Percentiles rank a stretch among this genome's conserved stretches.
phyloP scores from a whole-genome alignment of 2,113 vertebrate species.

The Coptodon rendalli region DNA sequence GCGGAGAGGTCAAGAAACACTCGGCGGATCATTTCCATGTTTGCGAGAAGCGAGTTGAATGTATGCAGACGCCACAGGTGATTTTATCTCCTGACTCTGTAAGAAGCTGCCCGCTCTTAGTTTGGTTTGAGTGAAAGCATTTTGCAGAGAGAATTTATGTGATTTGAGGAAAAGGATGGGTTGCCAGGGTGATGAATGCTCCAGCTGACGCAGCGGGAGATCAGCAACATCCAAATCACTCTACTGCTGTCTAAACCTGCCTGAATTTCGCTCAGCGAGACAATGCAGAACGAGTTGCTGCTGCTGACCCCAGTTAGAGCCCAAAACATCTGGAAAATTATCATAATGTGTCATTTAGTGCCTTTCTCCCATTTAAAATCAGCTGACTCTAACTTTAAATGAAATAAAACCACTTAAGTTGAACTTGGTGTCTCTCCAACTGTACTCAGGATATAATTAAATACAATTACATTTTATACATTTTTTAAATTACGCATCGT shows the following conservation, averaged over 20 bases:
- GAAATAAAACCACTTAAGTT: not conserved
- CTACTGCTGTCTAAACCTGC: conserved; percentile 7
- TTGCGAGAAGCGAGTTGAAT: not conserved
- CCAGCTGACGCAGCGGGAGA: conserved; percentile 45
- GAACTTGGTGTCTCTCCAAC: not conserved
- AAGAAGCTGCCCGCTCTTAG: not conserved
- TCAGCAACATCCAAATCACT: conserved; percentile 22
- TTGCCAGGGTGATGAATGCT: conserved; percentile 60
- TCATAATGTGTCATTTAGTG: not conserved
- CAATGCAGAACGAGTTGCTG: not conserved
- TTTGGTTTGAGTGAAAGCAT: not conserved
- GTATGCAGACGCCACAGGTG: not conserved
- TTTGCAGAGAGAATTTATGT: conserved; percentile 6
- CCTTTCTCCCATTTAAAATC: not conserved
- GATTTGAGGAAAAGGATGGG: conserved; percentile 30
- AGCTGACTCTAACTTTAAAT: not conserved
- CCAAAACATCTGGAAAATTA: not conserved
- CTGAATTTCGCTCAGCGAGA: not conserved
- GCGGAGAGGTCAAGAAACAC: conserved; percentile 51
- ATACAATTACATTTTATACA: not conserved
- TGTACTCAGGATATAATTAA: not conserved
- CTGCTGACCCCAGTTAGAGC: not conserved
- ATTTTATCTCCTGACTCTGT: not conserved
- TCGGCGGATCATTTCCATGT: conserved; percentile 42
- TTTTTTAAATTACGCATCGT: not conserved